phyloP scores from a whole-genome alignment of 2,113 vertebrate genomes.

The Catharus fuscescens region DNA sequence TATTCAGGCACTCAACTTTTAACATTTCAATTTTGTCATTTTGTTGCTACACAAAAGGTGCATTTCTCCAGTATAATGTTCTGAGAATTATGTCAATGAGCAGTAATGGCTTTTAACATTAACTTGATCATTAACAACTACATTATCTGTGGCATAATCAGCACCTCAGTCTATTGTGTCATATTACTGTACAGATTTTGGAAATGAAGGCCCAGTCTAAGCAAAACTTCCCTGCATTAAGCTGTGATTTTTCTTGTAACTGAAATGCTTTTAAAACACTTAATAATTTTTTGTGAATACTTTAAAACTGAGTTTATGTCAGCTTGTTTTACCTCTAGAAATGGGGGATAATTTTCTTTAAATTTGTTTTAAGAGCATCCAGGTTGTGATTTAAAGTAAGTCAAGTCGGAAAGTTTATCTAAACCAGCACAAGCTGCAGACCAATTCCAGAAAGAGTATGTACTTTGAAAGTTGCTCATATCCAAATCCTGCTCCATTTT shows the following conservation, averaged over 20 bases:
- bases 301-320: background rate
- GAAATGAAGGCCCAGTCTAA: slow-evolving; percentile 37
- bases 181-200: slow-evolving; percentile 68
- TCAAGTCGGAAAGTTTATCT: background rate
- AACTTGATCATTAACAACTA: slow-evolving; percentile 83
- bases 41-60: slow-evolving; percentile 82
- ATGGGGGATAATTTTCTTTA: background rate
- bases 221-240: background rate
- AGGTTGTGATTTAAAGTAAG: background rate
- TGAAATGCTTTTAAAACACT: background rate
- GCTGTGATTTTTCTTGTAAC: background rate
- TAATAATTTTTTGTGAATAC: background rate
- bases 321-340: background rate
- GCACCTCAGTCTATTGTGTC: slow-evolving; percentile 73
- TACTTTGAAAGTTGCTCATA: slow-evolving; percentile 6
- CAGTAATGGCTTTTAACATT: slow-evolving; percentile 83
- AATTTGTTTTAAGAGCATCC: background rate
- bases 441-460: background rate
- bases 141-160: slow-evolving; percentile 80
- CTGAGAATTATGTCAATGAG: slow-evolving; percentile 81
- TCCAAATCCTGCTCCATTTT: background rate
- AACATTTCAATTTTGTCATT: slow-evolving; percentile 85
- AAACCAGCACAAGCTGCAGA: background rate
- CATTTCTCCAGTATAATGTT: slow-evolving; percentile 80
- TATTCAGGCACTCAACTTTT: slow-evolving; percentile 85